phyloP scores from a whole-genome alignment of 2,888 invertebrate species.

The Cantharis lateralis region DNA sequence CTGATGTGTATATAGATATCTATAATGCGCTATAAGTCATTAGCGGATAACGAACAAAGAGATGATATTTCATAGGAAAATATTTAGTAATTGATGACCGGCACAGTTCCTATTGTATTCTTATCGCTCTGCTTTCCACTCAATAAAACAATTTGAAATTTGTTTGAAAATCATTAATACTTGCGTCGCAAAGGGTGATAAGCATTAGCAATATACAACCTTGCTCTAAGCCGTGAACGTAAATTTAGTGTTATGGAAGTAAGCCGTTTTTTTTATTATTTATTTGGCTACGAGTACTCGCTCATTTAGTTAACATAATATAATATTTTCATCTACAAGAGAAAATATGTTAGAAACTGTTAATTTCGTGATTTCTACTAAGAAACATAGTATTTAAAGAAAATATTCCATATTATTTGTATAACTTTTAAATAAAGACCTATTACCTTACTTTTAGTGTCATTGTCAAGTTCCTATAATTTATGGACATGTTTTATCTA shows the following conservation, averaged over 20 bases:
- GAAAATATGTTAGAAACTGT: neutral
- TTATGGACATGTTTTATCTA: too few relatives aligned
- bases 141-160: constrained; percentile 54
- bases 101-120: constrained; percentile 34
- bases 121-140: constrained; percentile 54
- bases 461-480: too few relatives aligned
- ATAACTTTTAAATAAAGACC: too few relatives aligned
- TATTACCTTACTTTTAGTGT: too few relatives aligned
- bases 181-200: constrained; percentile 4
- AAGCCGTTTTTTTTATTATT: neutral
- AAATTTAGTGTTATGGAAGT: neutral
- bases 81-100: constrained; percentile 29
- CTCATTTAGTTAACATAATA: neutral
- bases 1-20: constrained; percentile 1
- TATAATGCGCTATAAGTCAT: constrained; percentile 13
- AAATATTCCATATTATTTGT: too few relatives aligned
- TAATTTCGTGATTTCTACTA: neutral
- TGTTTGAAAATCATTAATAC: constrained; percentile 39
- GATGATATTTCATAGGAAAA: constrained; percentile 16
- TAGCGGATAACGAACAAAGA: constrained; percentile 25
- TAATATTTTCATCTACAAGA: neutral
- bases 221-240: neutral
- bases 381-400: neutral
- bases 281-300: neutral
- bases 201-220: neutral